Percentiles rank a stretch among this genome's conserved stretches.
phyloP scores from a whole-genome alignment of 2,113 vertebrate genomes.

The Daubentonia madagascariensis region DNA sequence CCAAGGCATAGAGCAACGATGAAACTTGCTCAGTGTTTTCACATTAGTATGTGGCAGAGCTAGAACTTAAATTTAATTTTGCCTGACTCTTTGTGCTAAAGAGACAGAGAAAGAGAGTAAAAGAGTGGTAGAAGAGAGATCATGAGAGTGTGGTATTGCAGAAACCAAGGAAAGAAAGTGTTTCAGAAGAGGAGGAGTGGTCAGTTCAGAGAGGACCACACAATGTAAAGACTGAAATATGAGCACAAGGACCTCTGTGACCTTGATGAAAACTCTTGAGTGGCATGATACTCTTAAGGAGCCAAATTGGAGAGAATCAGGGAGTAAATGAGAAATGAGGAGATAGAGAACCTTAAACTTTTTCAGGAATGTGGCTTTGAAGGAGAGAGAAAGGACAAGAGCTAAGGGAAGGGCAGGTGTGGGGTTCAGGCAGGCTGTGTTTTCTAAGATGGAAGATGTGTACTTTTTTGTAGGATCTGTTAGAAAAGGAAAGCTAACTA shows the following conservation, averaged over 20 bases:
- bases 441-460: background rate
- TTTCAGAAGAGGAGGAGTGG: background rate
- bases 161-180: background rate
- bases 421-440: background rate
- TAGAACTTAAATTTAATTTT: background rate
- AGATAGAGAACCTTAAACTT: background rate
- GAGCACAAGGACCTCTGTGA: background rate
- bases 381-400: background rate
- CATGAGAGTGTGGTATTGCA: background rate
- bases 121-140: background rate
- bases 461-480: background rate
- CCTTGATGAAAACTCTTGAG: background rate
- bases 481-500: background rate
- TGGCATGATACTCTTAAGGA: background rate
- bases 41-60: background rate
- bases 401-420: background rate
- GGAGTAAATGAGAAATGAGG: background rate
- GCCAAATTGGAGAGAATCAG: background rate
- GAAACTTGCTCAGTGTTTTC: background rate
- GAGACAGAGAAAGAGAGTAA: background rate
- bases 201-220: background rate
- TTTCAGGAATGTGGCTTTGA: constrained; percentile 9
- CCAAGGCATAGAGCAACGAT: background rate
- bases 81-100: background rate
- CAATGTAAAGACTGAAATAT: background rate